Evolutionary conservation across 2,888 invertebrate species (phyloP), one percentile per base, ranked within the genome.

Genomic region (Apantesis nais): DNA sequence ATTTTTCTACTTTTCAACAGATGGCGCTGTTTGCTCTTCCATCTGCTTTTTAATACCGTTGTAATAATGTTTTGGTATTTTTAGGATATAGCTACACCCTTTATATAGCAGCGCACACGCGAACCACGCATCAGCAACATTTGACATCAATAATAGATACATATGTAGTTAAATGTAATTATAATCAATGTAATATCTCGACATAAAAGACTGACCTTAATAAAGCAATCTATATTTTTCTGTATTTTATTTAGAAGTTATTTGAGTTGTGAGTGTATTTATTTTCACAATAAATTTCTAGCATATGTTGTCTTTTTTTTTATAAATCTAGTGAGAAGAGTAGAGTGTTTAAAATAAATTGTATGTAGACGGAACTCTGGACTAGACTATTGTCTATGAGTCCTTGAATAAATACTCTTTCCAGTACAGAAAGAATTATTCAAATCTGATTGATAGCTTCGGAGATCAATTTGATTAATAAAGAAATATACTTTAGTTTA

Each of bases 1-100:
- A 63, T 29, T 19, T 44, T 12, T 63, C 22, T 22, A 31, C 29
- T 44, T 63, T 44, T 63, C 44, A 63, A 63, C 63, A 44, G 63
- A 41, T 44, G 63, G 41, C 63, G 63, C 39, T 62, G 22, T 44
- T 62, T 62, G n/a, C 1, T 34, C 22, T 61, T 0, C 4, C 63
- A 63, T 14, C 0, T 16, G 19, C 31, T 44, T 29, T 41, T 5
- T 11, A 44, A 44, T 19, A 9, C 41, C 29, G 19, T 11, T 44
- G 25, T 63, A 29, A 41, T 8, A 39, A 29, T 44, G 11, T 44
- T 44, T 22, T 63, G 48, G 2, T 44, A 4, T 29, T 63, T 29
- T 14, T 63, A 44, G 4, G 19, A 29, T 29, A 29, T 44, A 63
- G 41, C 19, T 22, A 31, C 29, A 12, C 1, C 3, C 22, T 44